These are phyloP conservation scores for Cirrhinus mrigala DNA, from an alignment of 2,797 vertebrate genomes.

Conservation along the genomic window DNA sequence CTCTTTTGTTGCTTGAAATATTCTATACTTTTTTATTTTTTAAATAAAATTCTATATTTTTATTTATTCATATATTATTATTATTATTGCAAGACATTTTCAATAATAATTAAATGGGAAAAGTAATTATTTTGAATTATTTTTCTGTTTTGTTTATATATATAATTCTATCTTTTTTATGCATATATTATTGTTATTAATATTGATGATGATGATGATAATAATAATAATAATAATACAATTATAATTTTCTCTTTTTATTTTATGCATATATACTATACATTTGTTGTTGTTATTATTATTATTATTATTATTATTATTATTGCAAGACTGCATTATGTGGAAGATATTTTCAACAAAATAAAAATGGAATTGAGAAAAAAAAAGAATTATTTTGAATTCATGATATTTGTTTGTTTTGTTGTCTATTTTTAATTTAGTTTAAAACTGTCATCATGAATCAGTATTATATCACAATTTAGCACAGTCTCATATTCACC, in stretches of 20 bases:
- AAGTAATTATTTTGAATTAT: too few species aligned
- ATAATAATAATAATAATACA: too few species aligned
- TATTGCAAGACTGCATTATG: neutral
- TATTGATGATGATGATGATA: too few species aligned
- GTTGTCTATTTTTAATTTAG: neutral
- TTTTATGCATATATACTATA: too few species aligned
- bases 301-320: neutral
- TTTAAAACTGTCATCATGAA: neutral
- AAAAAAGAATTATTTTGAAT: neutral
- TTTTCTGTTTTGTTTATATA: too few species aligned
- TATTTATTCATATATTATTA: too few species aligned
- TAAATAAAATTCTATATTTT: too few species aligned
- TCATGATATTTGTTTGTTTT: neutral
- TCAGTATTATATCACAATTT: neutral
- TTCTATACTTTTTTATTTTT: too few species aligned
- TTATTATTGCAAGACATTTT: too few species aligned
- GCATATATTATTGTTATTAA: neutral
- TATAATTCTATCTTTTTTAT: neutral
- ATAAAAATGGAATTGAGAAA: neutral
- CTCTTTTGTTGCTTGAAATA: neutral
- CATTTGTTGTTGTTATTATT: too few species aligned
- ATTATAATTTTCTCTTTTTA: too few species aligned
- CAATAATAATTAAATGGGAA: too few species aligned
- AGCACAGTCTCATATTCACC: neutral
- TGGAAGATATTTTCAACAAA: neutral